Evolutionary conservation across 2,888 invertebrate genomes (phyloP), one percentile per base, ranked within the genome.

Genomic region (Branchellion lobata): DNA sequence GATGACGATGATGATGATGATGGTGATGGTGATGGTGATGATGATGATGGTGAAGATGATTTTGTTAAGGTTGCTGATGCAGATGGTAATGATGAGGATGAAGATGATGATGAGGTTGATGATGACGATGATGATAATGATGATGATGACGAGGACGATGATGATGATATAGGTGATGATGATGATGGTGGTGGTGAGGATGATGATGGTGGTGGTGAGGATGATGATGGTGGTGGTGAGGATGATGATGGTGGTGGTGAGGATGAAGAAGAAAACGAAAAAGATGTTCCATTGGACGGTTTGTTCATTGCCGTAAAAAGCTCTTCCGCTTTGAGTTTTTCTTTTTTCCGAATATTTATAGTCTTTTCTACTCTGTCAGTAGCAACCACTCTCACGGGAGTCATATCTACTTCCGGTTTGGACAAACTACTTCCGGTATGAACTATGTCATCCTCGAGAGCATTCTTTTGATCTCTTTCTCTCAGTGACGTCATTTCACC

Each of bases 141-240:
- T 76, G 76, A 57, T 76, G 74, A 21, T 74, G 74, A 5, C 8
- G 18, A 14, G 8, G 18, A 47, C 11, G 8, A 14, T 47, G 47
- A 47, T 47, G 47, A 47, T 47, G 47, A n/a, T 72, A 18, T 31
- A 31, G 36, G 21, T 21, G 72, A 72, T 72, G 75, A 51, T 51
- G 31, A 40, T 75, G 27, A 51, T n/a, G 27, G 24, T 51, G 75
- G 14, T 75, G 75, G 21, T n/a, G 75, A 65, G 81, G 34, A 27
- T 21, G 75, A 79, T 2, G 82, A 81, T 68, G 27, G 34, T 40
- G 80, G 79, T 36, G 65, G 74, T 33, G 69, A 78, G 34, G 81
- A 82, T 53, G 80, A 79, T 73, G 65, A 79, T 82, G 74, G 78
- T 79, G 72, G 69, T 81, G 31, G 57, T 81, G 75, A 69, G 40